A percentile compares a stretch with the other conserved stretches of the same genome.
Conservation (phyloP, 2,888 invertebrate species). For the Polietes domitor region DNA sequence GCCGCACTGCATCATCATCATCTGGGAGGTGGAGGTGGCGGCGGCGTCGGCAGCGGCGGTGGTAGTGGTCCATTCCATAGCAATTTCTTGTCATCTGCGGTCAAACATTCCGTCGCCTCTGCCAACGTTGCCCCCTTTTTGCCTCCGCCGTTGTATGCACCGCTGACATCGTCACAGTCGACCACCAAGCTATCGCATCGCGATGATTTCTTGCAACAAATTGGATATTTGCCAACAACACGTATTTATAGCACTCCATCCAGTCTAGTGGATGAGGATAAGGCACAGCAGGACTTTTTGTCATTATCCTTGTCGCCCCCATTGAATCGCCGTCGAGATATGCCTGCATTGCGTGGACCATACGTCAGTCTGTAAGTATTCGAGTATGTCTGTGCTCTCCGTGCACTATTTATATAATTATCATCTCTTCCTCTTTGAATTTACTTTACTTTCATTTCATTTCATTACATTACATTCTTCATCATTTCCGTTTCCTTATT, state of each 20-base stretch:
- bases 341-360: conserved; percentile 80
- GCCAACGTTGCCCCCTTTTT: conserved; percentile 57
- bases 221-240: conserved; percentile 80
- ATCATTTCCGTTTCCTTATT: conserved; percentile 53
- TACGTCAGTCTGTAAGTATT: conserved; percentile 81
- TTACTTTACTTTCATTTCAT: conserved; percentile 18
- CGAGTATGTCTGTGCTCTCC: conserved; percentile 5
- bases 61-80: conserved; percentile 61
- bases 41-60: conserved; percentile 67
- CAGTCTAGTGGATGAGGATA: conserved; percentile 77
- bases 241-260: conserved; percentile 78
- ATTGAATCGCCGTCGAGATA: conserved; percentile 79
- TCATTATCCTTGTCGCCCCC: conserved; percentile 81
- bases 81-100: conserved; percentile 66
- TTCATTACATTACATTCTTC: conserved; percentile 26
- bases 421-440: conserved; percentile 9
- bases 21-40: conserved; percentile 66
- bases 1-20: conserved; percentile 67
- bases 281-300: conserved; percentile 79
- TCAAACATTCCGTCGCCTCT: conserved; percentile 66
- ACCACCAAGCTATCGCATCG: conserved; percentile 79
- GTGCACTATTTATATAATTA: conserved; percentile 26
- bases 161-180: conserved; percentile 77
- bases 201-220: conserved; percentile 80
- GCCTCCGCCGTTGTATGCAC: conserved; percentile 65